Percentiles rank a stretch among this genome's conserved stretches.
These are phyloP conservation scores for Heliopora coerulea DNA, from an alignment of 92 coral and sea anemone genomes.

Conservation along the genomic window DNA sequence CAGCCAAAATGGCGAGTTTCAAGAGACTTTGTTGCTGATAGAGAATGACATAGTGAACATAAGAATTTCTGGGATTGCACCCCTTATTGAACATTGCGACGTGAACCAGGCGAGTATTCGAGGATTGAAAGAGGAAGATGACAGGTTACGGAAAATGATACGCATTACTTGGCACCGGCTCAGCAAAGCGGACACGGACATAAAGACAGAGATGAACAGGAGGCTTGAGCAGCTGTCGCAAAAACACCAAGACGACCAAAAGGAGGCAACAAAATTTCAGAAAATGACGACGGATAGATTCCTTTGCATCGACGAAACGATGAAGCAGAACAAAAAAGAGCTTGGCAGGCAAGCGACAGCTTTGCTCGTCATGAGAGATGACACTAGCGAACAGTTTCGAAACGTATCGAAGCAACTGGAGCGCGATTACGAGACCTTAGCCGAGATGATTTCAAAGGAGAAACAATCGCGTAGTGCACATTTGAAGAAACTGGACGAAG, in stretches of 20 bases:
- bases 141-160: background rate
- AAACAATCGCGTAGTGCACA: background rate
- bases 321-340: background rate
- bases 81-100: background rate
- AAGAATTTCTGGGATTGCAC: background rate
- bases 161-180: background rate
- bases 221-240: background rate
- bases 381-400: background rate
- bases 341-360: background rate
- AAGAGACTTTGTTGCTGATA: too few relatives aligned
- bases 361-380: constrained; percentile 3
- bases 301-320: background rate
- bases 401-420: constrained; percentile 16
- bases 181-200: background rate
- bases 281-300: background rate
- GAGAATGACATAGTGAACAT: background rate
- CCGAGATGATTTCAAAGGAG: constrained; percentile 1
- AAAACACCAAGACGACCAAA: background rate
- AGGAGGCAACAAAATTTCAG: background rate
- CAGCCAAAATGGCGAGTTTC: too few relatives aligned
- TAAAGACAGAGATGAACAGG: background rate
- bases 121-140: background rate
- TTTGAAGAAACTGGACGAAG: background rate
- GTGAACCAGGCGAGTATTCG: background rate
- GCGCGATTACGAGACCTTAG: constrained; percentile 22